These are phyloP conservation scores for Emydura subglobosa DNA, from an alignment of 2,113 vertebrate species.

Conservation along the genomic window DNA sequence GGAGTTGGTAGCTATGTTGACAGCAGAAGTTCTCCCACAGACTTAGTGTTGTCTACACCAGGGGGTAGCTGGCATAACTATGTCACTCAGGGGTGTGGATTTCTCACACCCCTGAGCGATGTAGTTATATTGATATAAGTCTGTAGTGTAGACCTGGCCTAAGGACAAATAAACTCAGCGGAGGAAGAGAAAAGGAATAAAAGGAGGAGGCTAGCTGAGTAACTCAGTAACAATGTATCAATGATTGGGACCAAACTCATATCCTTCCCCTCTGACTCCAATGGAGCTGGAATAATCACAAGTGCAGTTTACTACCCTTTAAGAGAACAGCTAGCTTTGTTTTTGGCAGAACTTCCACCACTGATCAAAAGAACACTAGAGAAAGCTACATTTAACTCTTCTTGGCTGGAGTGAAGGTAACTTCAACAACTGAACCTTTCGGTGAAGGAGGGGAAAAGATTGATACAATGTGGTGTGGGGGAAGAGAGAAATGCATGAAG, in stretches of 20 bases:
- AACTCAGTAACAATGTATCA: neutral
- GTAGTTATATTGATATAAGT: neutral
- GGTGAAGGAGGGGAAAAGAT: neutral
- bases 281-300: neutral
- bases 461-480: neutral
- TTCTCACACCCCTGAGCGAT: neutral
- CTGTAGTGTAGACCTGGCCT: neutral
- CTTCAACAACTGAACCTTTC: neutral
- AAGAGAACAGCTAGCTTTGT: neutral
- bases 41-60: neutral
- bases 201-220: neutral
- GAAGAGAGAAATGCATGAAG: neutral
- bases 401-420: neutral
- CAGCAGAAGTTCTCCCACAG: neutral
- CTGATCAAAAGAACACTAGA: neutral
- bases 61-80: neutral
- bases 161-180: neutral
- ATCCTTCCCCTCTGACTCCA: neutral
- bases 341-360: neutral
- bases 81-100: neutral
- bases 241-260: neutral
- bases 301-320: neutral
- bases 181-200: neutral
- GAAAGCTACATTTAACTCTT: neutral
- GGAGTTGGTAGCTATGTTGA: neutral